phyloP scores from a whole-genome alignment of 1,140 invertebrate species.

The Phymorhynchus buccinoides region DNA sequence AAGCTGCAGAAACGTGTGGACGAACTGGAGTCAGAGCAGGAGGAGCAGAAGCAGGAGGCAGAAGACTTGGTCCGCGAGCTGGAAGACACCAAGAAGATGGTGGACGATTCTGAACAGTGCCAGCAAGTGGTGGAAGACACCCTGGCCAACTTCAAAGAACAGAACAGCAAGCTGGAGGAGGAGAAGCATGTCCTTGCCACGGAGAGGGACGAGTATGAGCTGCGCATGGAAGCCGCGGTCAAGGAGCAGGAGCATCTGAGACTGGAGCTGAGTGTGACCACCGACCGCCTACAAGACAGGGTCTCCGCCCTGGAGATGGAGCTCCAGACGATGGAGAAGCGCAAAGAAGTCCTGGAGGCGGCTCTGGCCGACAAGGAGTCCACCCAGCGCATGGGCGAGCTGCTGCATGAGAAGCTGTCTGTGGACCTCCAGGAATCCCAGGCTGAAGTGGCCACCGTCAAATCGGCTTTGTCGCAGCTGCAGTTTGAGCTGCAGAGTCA shows the following conservation, averaged over 20 bases:
- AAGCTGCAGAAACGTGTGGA: constrained; percentile 22
- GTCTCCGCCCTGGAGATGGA: constrained; percentile 33
- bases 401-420: constrained; percentile 38
- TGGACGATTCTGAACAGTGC: constrained; percentile 27
- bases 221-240: constrained; percentile 18
- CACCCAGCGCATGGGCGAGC: constrained; percentile 18
- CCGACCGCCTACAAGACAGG: constrained; percentile 16
- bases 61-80: constrained; percentile 38
- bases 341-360: constrained; percentile 24
- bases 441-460: constrained; percentile 26
- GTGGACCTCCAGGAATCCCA: constrained; percentile 38
- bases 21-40: constrained; percentile 38
- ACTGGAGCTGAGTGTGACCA: constrained; percentile 30
- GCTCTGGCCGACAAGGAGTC: constrained; percentile 38
- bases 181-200: constrained; percentile 39
- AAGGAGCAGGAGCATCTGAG: constrained; percentile 36
- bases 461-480: constrained; percentile 20
- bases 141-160: constrained; percentile 37
- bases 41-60: constrained; percentile 40
- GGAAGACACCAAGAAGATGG: constrained; percentile 34
- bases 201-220: constrained; percentile 40
- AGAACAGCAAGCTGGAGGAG: constrained; percentile 34
- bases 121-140: constrained; percentile 27
- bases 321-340: constrained; percentile 32
- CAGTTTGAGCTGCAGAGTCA: constrained; percentile 18